Percentiles rank a stretch among this genome's conserved stretches.
Evolutionary conservation across 2,113 vertebrate species (phyloP).

Genomic region (Neomonachus schauinslandi): DNA sequence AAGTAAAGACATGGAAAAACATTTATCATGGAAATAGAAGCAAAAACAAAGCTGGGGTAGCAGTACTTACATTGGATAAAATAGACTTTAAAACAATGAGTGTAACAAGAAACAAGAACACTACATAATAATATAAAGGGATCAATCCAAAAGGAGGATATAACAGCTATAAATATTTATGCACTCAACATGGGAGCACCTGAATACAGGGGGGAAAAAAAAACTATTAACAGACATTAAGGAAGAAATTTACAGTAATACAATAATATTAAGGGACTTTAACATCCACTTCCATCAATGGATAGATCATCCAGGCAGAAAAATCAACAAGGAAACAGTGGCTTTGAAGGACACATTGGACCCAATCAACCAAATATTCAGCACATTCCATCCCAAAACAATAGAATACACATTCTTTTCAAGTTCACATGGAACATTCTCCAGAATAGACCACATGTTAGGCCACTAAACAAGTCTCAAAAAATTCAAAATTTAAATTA

Average conservation of each 20-base stretch:
- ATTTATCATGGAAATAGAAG: background rate
- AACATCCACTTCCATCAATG: background rate
- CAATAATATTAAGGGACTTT: background rate
- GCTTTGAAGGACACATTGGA: background rate
- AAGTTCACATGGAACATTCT: background rate
- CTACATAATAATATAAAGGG: background rate
- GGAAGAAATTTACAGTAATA: background rate
- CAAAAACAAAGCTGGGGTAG: background rate
- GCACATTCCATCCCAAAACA: background rate
- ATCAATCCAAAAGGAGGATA: background rate
- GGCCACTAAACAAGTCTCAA: background rate
- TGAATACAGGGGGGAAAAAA: background rate
- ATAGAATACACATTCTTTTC: background rate
- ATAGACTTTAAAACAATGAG: background rate
- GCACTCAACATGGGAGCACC: background rate
- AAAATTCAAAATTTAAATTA: background rate
- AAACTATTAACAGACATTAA: background rate
- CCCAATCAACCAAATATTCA: background rate
- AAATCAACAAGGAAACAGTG: background rate
- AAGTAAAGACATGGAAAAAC: background rate
- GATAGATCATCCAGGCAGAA: background rate
- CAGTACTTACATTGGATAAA: background rate
- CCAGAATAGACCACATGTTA: background rate
- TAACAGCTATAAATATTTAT: background rate
- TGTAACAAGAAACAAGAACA: background rate